phyloP scores from a whole-genome alignment of 2,797 vertebrate genomes.

The Pseudochromis fuscus region DNA sequence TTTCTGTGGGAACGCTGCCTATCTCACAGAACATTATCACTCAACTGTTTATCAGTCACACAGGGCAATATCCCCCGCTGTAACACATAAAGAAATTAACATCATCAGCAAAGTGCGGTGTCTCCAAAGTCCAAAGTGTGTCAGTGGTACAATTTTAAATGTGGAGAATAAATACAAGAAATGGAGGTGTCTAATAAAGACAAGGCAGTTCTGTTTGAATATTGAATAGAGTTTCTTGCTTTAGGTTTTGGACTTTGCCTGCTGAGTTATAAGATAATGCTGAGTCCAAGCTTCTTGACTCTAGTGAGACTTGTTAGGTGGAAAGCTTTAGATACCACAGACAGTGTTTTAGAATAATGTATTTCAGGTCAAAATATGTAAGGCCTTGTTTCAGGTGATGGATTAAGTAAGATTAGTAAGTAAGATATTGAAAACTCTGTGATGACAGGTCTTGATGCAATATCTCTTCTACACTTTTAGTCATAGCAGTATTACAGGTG shows the following conservation, averaged over 20 bases:
- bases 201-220: not conserved
- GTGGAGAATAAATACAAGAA: not conserved
- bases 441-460: not conserved
- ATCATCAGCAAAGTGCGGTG: slow-evolving; percentile 21
- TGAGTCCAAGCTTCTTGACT: slow-evolving; percentile 23
- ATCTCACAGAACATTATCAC: slow-evolving; percentile 39
- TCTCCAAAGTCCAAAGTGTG: slow-evolving; percentile 41
- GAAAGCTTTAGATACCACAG: not conserved
- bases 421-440: slow-evolving; percentile 1
- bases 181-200: not conserved
- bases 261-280: slow-evolving; percentile 52
- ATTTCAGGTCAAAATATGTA: slow-evolving; percentile 6
- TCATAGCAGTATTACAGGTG: not conserved
- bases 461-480: not conserved
- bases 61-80: not conserved
- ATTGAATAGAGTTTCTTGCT: slow-evolving; percentile 24
- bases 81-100: not conserved
- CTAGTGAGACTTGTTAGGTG: slow-evolving; percentile 24
- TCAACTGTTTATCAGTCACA: slow-evolving; percentile 50
- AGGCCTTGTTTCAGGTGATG: not conserved
- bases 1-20: slow-evolving; percentile 27
- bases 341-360: not conserved
- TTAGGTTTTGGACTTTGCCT: slow-evolving; percentile 69
- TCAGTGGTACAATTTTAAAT: slow-evolving; percentile 22
- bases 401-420: not conserved